Evolutionary conservation across 1,140 invertebrate genomes (phyloP).

Genomic region (Pseudomyrmex gracilis): DNA sequence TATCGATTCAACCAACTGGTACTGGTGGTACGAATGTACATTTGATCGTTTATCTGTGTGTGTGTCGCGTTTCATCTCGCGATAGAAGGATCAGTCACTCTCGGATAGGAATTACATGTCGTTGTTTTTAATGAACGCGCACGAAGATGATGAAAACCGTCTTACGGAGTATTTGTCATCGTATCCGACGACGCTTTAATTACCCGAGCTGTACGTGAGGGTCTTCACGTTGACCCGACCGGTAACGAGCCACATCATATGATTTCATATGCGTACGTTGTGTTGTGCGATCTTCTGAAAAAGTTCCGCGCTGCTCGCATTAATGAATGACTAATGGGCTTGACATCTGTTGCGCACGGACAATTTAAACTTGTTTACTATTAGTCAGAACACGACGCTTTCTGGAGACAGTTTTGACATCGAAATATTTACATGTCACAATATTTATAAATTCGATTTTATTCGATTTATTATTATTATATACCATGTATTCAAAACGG

Average conservation of each 20-base stretch:
- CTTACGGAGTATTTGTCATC: slow-evolving; percentile 56
- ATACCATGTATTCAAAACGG: no score
- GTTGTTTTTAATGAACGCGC: slow-evolving; percentile 6
- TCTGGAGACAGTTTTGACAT: not conserved
- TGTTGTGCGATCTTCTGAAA: slow-evolving; percentile 39
- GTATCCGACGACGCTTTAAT: slow-evolving; percentile 75
- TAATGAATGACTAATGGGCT: slow-evolving; percentile 37
- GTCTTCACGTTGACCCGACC: slow-evolving; percentile 68
- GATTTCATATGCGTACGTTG: slow-evolving; percentile 33
- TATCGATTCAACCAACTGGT: not conserved
- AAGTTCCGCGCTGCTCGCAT: slow-evolving; percentile 19
- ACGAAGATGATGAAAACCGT: slow-evolving; percentile 37
- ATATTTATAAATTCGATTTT: no score
- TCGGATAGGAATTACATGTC: slow-evolving; percentile 24
- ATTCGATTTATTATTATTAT: no score
- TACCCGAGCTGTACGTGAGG: slow-evolving; percentile 76
- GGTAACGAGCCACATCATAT: not conserved
- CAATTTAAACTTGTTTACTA: slow-evolving; percentile 28
- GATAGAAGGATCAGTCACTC: slow-evolving; percentile 29
- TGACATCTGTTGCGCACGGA: slow-evolving; percentile 38
- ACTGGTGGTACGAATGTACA: no score
- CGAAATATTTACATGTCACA: not conserved
- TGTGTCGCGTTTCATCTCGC: not conserved
- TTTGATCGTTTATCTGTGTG: no score
- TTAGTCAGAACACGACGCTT: not conserved